phyloP scores from a whole-genome alignment of 1,140 invertebrate species.

The Camponotus pennsylvanicus region DNA sequence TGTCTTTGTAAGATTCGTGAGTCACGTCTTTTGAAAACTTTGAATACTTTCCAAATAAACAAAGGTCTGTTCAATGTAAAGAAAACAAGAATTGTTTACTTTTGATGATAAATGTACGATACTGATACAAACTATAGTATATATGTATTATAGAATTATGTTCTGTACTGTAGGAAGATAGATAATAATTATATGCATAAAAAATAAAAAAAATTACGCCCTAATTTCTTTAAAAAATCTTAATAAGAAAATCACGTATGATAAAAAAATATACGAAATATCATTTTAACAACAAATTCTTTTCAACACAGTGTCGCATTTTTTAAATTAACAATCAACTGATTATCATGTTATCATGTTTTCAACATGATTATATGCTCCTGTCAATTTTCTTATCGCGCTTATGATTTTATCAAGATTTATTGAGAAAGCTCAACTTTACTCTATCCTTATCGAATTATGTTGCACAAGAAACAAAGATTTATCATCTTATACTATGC shows the following conservation, averaged over 20 bases:
- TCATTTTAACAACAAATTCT: neutral
- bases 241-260: neutral
- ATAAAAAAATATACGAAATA: neutral
- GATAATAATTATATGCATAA: neutral
- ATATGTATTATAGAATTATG: slow-evolving; percentile 9
- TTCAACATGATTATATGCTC: too few species aligned
- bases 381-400: neutral
- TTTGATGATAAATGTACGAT: neutral
- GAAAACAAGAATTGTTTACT: neutral
- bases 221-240: neutral
- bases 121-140: neutral
- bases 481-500: neutral
- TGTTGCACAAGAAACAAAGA: neutral
- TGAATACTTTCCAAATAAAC: neutral
- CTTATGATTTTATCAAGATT: neutral
- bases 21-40: neutral
- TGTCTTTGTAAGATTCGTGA: neutral
- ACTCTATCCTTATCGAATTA: neutral
- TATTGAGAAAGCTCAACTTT: neutral
- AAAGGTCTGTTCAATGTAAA: slow-evolving; percentile 1
- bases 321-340: neutral
- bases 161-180: neutral
- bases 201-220: neutral
- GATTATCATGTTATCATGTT: too few species aligned
- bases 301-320: neutral